phyloP scores from a whole-genome alignment of 2,888 invertebrate genomes.

The Penaeus monodon region DNA sequence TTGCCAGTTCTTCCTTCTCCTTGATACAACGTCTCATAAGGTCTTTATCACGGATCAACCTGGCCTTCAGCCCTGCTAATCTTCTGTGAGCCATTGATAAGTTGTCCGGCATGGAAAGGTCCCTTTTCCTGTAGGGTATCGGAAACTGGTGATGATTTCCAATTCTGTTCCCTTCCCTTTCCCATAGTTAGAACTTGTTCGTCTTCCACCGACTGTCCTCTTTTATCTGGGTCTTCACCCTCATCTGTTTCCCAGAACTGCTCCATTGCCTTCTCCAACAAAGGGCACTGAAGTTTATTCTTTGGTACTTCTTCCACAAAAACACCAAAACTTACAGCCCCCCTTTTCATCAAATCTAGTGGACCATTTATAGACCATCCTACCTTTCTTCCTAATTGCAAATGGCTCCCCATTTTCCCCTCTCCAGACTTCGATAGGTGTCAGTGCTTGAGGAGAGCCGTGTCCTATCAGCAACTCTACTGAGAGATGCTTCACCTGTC shows the following conservation, averaged over 20 bases:
- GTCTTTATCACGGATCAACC: no score
- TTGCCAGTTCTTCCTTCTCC: no score
- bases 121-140: not conserved
- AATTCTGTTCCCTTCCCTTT: no score
- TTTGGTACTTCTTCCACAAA: not conserved
- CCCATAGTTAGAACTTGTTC: not conserved
- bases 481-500: not conserved
- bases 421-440: not conserved
- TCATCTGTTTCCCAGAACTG: not conserved
- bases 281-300: not conserved
- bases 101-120: not conserved
- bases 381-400: not conserved
- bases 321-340: not conserved
- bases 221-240: not conserved
- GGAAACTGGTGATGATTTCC: not conserved
- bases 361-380: not conserved
- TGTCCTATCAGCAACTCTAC: slow-evolving; percentile 5
- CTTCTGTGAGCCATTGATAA: not conserved
- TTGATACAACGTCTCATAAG: no score
- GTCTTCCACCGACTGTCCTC: not conserved
- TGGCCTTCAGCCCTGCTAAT: not conserved
- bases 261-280: not conserved
- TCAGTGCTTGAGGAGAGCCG: not conserved
- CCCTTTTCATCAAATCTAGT: not conserved
- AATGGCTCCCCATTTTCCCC: not conserved